Base-by-base conservation (phyloP, 2,888 invertebrate genomes). In the Euplexia lucipara region DNA sequence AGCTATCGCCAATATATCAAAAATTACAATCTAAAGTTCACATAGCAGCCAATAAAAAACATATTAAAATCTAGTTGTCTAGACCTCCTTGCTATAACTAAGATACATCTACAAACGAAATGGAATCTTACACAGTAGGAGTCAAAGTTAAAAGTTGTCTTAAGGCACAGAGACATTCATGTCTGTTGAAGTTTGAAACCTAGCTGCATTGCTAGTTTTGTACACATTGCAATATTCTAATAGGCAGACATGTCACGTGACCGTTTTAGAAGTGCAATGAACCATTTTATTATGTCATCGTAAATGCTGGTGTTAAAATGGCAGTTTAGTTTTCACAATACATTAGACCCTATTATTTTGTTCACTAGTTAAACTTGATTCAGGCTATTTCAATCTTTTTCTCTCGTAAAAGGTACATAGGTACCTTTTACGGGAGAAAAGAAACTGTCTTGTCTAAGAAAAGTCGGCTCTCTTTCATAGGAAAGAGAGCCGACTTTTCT, bases 181-280 rank as follows among this genome's bases (percentile, higher is more conserved):
- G 10, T 41, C 32, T 35, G 56, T 56, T 52, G 34, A 22, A 35
- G 45, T 32, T 35, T 34, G 32, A 45, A 41, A 45, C n/a, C 22
- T 49, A 39, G 39, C 3, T 48, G 4, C 53, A 18, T 52, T 8
- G n/a, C 14, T 48, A 51, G 41, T 54, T 65, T 22, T 1, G n/a
- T 64, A 64, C 59, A 69, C 63, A 72, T 64, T 74, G 64, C 62
- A 67, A 20, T 78, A 61, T 72, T 72, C 32, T 53, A 67, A 58
- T 47, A 47, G 61, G 37, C 26, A 48, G 59, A 66, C 70, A 7
- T 14, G 73, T 68, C 73, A 70, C 73, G 63, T 81, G 69, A 75
- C 51, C 20, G 10, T 51, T 41, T 47, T 60, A 67, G 14, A 75
- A 78, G 81, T 79, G 79, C 79, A 79, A 64, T 81, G 71, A 79